phyloP scores from a whole-genome alignment of 2,113 vertebrate species.

The Thamnophis sirtalis region DNA sequence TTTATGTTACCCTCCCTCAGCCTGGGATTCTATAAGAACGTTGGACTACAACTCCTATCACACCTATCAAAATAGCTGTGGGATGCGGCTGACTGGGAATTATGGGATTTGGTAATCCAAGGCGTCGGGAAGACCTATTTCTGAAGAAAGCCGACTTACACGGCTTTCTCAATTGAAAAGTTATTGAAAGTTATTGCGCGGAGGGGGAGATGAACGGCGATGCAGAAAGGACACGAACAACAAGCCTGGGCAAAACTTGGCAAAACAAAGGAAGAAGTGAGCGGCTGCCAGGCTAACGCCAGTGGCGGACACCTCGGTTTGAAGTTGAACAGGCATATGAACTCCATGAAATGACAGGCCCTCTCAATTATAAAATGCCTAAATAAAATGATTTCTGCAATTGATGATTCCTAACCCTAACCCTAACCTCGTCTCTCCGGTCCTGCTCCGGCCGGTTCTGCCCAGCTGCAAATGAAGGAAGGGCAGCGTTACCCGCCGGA shows the following conservation, averaged over 20 bases:
- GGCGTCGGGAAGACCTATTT: not conserved
- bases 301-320: not conserved
- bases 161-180: not conserved
- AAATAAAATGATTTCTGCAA: too few species aligned
- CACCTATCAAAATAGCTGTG: not conserved
- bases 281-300: not conserved
- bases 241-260: not conserved
- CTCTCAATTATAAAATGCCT: too few species aligned
- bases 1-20: not conserved
- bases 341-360: too few species aligned
- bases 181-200: not conserved
- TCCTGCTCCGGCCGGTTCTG: not conserved
- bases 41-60: not conserved
- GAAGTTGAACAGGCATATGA: too few species aligned
- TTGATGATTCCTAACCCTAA: too few species aligned
- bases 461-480: not conserved
- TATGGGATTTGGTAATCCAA: not conserved
- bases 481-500: not conserved
- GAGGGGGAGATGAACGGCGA: not conserved
- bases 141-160: not conserved
- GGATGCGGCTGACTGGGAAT: not conserved
- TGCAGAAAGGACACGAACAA: not conserved
- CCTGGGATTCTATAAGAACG: not conserved
- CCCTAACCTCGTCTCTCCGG: too few species aligned
- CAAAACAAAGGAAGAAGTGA: not conserved